Base-by-base conservation (phyloP, 2,888 invertebrate species). In the Silvanus unidentatus region DNA sequence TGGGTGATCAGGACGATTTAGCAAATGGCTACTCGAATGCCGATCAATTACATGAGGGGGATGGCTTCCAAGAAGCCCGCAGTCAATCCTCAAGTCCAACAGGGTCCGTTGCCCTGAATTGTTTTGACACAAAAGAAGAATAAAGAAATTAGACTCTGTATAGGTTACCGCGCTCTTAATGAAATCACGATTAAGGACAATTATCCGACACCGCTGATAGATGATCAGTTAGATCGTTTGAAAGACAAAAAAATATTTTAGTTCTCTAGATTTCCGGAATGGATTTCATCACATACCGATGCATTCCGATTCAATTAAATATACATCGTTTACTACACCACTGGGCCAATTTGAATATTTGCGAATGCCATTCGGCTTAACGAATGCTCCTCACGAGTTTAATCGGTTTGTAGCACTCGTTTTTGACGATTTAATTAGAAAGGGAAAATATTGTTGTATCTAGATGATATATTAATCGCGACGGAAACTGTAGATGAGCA, bases 341-440 rank as follows among this genome's bases (percentile, higher is more conserved):
- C 43, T 52, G 15, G 61, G 62, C 1, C 62, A 64, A 37, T 64
- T 38, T 40, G 61, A 64, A 48, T 66, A 52, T 49, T 16, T 49
- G n/a, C 50, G 49, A 43, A 62, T 63, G 59, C 63, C 59, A 2
- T 59, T 63, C 48, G 65, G 64, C 1, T 45, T 61, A n/a, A 49
- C 40, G 11, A 58, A 55, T 13, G 16, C 5, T 12, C 32, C 32
- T 28, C n/a, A 55, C 28, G 58, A 41, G 47, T 40, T 55, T 35
- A 43, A 51, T 9, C 8, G 28, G 10, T 28, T 9, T 40, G 40
- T 44, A 29, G 50, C 54, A 28, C 10, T 28, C n/a, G 13, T 32
- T 39, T 59, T 60, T 27, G 42, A 15, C 22, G 34, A 47, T 14
- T 40, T 57, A 11, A 40, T 55, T 16, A 37, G 40, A 15, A 10